These are phyloP conservation scores for Leuctra nigra DNA, from an alignment of 2,888 invertebrate species.

Conservation along the genomic window DNA sequence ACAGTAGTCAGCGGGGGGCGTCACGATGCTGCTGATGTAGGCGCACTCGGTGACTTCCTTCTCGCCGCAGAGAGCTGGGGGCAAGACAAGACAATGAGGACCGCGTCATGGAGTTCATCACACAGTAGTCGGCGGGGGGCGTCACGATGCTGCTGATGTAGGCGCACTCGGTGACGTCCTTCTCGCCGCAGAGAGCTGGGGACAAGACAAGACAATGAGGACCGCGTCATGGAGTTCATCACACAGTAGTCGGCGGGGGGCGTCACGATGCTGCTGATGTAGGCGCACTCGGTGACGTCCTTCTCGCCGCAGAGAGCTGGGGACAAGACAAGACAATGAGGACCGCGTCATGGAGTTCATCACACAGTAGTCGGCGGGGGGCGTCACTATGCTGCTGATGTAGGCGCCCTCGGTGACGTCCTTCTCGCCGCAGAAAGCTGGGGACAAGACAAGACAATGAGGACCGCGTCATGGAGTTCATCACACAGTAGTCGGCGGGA, in stretches of 20 bases:
- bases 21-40: not conserved
- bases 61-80: not conserved
- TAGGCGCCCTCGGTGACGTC: conserved; percentile 3
- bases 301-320: not conserved
- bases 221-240: not conserved
- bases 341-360: no score
- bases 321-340: not conserved
- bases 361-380: no score
- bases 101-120: no score
- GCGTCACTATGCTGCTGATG: not conserved
- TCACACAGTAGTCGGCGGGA: no score
- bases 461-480: no score
- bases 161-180: conserved; percentile 10
- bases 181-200: not conserved
- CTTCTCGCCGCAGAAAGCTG: not conserved
- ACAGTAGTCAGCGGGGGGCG: no score
- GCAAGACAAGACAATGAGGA: not conserved
- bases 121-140: not conserved
- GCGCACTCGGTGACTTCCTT: conserved; percentile 3
- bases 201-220: not conserved
- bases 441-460: not conserved
- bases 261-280: not conserved
- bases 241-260: not conserved
- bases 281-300: conserved; percentile 7
- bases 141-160: not conserved